A percentile compares a stretch with the other conserved stretches of the same genome.
phyloP scores from a whole-genome alignment of 2,797 vertebrate species.

The Sebastes diaconus region DNA sequence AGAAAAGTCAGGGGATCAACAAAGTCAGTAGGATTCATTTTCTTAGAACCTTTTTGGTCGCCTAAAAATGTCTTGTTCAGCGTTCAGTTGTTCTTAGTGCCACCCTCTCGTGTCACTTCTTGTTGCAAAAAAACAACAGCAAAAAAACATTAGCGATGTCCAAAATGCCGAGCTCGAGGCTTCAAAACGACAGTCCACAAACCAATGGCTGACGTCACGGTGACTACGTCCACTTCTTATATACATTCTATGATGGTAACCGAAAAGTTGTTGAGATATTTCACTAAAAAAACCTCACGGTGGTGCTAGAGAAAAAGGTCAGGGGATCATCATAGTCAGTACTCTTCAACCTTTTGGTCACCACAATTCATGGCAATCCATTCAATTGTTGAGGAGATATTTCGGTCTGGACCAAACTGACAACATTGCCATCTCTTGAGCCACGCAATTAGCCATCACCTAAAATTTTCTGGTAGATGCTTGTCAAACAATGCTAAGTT shows the following conservation, averaged over 20 bases:
- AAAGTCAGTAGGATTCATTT: neutral
- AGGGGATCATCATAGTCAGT: neutral
- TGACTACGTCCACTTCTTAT: too few relatives aligned
- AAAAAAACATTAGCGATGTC: too few relatives aligned
- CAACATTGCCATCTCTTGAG: neutral
- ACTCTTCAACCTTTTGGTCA: neutral
- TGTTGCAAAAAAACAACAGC: too few relatives aligned
- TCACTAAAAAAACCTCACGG: neutral
- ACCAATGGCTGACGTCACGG: too few relatives aligned
- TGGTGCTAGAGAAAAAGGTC: neutral
- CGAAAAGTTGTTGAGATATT: too few relatives aligned
- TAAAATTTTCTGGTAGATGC: too few relatives aligned
- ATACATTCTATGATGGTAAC: too few relatives aligned
- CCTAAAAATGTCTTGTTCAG: too few relatives aligned
- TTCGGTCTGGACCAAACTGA: neutral
- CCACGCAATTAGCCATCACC: neutral
- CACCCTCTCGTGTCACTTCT: too few relatives aligned
- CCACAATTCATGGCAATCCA: neutral
- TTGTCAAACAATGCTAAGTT: neutral
- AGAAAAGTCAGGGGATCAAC: neutral
- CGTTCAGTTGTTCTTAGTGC: too few relatives aligned
- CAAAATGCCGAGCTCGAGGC: accelerated
- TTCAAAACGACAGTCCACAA: too few relatives aligned
- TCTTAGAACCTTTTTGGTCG: too few relatives aligned
- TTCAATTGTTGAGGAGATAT: neutral